These are phyloP conservation scores for Zaprionus camerounensis DNA, from an alignment of 1,140 invertebrate species.

Conservation along the genomic window DNA sequence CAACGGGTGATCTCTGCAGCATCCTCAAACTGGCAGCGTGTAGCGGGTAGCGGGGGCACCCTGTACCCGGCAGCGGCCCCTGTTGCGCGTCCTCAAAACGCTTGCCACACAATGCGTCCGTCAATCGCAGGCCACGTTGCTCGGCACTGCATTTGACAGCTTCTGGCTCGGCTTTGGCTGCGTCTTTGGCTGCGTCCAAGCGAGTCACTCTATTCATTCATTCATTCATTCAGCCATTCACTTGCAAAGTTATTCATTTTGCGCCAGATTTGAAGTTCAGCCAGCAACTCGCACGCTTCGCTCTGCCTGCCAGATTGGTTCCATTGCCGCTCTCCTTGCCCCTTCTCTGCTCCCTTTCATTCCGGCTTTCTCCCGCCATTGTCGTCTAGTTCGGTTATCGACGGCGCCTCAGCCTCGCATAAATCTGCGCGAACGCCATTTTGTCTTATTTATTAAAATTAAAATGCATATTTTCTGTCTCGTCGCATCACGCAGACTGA, in stretches of 20 bases:
- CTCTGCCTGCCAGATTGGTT: slow-evolving; percentile 67
- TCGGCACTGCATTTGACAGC: slow-evolving; percentile 64
- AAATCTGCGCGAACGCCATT: slow-evolving; percentile 71
- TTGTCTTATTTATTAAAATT: slow-evolving; percentile 80
- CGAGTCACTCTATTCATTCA: background rate
- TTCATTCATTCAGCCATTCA: slow-evolving; percentile 46
- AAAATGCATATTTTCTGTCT: slow-evolving; percentile 68
- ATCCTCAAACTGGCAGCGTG: background rate
- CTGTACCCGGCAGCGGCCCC: slow-evolving; percentile 42
- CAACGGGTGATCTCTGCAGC: slow-evolving; percentile 24
- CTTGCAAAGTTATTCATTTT: slow-evolving; percentile 69
- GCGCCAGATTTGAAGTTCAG: slow-evolving; percentile 73
- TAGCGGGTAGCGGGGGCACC: too few relatives aligned
- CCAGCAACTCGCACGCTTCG: slow-evolving; percentile 13
- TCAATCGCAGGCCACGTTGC: slow-evolving; percentile 70
- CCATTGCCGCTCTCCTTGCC: slow-evolving; percentile 21
- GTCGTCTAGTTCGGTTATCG: slow-evolving; percentile 69
- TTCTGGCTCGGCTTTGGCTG: slow-evolving; percentile 41
- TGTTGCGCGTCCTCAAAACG: slow-evolving; percentile 77
- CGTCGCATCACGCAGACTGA: slow-evolving; percentile 4
- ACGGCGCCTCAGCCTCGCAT: slow-evolving; percentile 52
- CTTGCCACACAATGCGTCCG: slow-evolving; percentile 72
- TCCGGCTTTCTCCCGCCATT: slow-evolving; percentile 35
- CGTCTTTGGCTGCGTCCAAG: slow-evolving; percentile 4
- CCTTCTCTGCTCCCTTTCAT: background rate